Evolutionary conservation across 2,113 vertebrate genomes (phyloP), one percentile per base, ranked within the genome.

Genomic region (Blennius ocellaris): DNA sequence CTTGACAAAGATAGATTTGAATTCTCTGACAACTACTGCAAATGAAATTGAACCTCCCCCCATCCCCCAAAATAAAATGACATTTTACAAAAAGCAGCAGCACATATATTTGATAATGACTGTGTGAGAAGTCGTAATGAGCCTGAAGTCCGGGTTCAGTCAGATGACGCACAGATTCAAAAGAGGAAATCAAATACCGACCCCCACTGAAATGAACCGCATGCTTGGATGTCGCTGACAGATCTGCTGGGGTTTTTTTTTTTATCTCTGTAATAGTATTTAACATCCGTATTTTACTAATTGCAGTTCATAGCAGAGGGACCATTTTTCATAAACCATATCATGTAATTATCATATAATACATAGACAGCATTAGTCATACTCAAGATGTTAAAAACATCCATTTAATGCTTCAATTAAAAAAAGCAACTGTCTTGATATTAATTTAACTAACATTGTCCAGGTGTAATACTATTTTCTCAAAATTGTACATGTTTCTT

Each of bases 401-500:
- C 62, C 30, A 40, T 37, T 57, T 36, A 21, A 54, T 49, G 0
- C 44, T 11, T 9, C 12, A 56, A 43, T 8, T 45, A 62, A 73
- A 63, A 55, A 85, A 82, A 83, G 87, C 64, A 84, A 61, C 11
- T 45, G 60, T n/a, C 37, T 12, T 57, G 15, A 16, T 64, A 45
- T 59, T 72, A 38, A 63, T 0, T 61, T 8, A 49, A 30, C 21
- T 30, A 30, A 30, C 4, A 16, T 6, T 47, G 39, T 69, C 15
- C 41, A 48, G 45, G 11, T 11, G 21, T 78, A 79, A 77, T 50
- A 81, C 77, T 38, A n/a, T 44, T 50, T 73, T 6, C 8, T 37
- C 6, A n/a, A 44, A 16, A 80, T 57, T 58, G 43, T 70, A 64
- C 66, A 76, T 14, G 7, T 39, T 0, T 9, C 38, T 62, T n/a